Percentiles rank a stretch among this genome's conserved stretches.
Evolutionary conservation across 2,888 invertebrate genomes (phyloP).

Genomic region (Portevinia maculata): DNA sequence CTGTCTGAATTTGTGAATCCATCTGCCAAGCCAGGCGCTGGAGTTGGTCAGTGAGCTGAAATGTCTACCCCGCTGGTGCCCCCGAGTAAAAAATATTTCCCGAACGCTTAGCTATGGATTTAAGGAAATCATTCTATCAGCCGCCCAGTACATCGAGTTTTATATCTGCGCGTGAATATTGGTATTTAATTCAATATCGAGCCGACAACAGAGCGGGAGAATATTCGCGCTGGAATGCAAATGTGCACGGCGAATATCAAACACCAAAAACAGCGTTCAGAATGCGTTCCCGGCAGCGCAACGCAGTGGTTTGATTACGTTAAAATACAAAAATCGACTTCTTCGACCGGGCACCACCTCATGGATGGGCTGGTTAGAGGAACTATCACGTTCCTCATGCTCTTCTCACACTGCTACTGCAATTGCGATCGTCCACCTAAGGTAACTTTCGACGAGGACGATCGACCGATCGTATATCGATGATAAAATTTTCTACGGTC

Average conservation of each 20-base stretch:
- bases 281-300: constrained; percentile 51
- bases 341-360: constrained; percentile 29
- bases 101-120: constrained; percentile 41
- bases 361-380: not conserved
- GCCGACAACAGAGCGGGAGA: constrained; percentile 39
- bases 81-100: constrained; percentile 4
- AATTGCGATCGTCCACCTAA: constrained; percentile 27
- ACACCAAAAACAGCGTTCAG: constrained; percentile 69
- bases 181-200: constrained; percentile 72
- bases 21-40: constrained; percentile 38
- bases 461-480: constrained; percentile 65
- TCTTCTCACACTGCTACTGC: constrained; percentile 32
- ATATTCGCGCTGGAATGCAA: constrained; percentile 70
- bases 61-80: not conserved
- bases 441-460: constrained; percentile 26
- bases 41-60: constrained; percentile 34
- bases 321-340: constrained; percentile 42
- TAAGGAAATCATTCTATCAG: constrained; percentile 55
- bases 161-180: constrained; percentile 71
- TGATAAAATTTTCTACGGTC: constrained; percentile 74
- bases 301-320: constrained; percentile 24
- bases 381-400: constrained; percentile 64
- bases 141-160: constrained; percentile 37
- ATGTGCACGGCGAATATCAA: constrained; percentile 72
- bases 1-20: constrained; percentile 54